A percentile compares a stretch with the other conserved stretches of the same genome.
Evolutionary conservation across 1,140 invertebrate genomes (phyloP).

Genomic region (Zaprionus africanus): DNA sequence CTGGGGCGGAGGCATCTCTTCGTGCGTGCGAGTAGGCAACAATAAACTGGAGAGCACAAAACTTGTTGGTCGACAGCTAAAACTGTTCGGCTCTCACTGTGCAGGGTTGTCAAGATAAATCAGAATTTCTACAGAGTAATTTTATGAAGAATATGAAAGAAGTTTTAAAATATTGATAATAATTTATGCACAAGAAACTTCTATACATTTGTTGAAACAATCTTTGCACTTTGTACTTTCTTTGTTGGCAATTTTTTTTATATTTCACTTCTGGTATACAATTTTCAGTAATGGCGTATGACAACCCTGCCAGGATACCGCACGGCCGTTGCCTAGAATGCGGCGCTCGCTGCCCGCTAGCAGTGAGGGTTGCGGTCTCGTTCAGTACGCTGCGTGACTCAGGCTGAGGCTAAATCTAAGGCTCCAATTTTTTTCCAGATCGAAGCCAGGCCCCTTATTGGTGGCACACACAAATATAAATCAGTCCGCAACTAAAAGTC

Average conservation of each 20-base stretch:
- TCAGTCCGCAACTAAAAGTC: constrained; percentile 13
- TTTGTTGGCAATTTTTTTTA: not conserved
- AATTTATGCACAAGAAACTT: not conserved
- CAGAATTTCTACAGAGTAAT: not conserved
- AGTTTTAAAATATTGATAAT: not conserved
- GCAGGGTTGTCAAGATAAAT: constrained; percentile 45
- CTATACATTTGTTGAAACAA: not conserved
- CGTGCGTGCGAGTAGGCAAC: constrained; percentile 24
- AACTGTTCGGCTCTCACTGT: constrained; percentile 40
- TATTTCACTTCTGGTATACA: not conserved
- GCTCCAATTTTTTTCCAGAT: constrained; percentile 11
- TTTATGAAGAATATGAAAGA: not conserved
- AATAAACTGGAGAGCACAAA: constrained; percentile 47
- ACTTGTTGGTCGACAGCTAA: constrained; percentile 66
- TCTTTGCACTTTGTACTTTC: not conserved
- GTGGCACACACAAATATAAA: constrained; percentile 19
- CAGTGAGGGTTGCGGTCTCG: constrained; percentile 77
- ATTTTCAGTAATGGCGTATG: not conserved
- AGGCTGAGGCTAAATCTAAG: constrained; percentile 19
- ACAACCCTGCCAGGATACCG: constrained; percentile 48
- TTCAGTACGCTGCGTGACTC: constrained; percentile 67
- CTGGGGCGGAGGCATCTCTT: constrained; percentile 32
- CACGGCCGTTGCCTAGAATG: constrained; percentile 16
- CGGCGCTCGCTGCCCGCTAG: constrained; percentile 31
- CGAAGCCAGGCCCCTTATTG: constrained; percentile 18